Evolutionary conservation across 2,797 vertebrate species (phyloP), one percentile per base, ranked within the genome.

Genomic region (Telmatherina bonti): DNA sequence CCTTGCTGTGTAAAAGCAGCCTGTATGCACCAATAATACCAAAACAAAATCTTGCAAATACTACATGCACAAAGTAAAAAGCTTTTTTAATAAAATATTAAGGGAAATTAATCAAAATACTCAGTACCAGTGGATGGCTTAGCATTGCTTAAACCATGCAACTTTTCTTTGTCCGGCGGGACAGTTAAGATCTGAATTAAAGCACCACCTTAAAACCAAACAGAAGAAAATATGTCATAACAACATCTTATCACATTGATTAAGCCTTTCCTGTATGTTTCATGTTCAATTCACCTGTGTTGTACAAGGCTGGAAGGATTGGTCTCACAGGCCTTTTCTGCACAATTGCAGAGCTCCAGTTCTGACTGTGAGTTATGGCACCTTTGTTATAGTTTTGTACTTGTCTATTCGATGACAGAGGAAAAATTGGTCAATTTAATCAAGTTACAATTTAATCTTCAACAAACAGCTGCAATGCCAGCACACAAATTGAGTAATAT

Each of bases 141-240:
- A 16, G 52, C 74, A 67, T 64, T 75, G 75, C 70, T 81, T 49
- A 27, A 38, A 31, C 29, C 69, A n/a, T 49, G 79, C 62, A 7
- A 7, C 64, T 78, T 89, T 67, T 62, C 83, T 74, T 89, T 89
- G 56, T 88, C 77, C 9, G 87, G 47, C 4, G 89, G 88, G 10
- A 91, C 83, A 5, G 90, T 81, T 68, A 92, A 66, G 49, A 93
- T 83, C 65, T 92, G 91, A 62, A 92, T 79, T 70, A 93, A 51
- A 51, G 88, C 36, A 0, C 62, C 81, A 20, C 85, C 92, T 93
- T 1, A 59, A 74, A 81, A 27, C 77, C 33, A 89, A 76, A 81
- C 35, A 66, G 4, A 65, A 60, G 18, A 41, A 51, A 36, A 59
- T 7, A 16, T 54, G 30, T 29, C 7, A 6, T 6, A 8, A 26